These are phyloP conservation scores for Melitaea athalia DNA, from an alignment of 2,888 invertebrate species.

Conservation along the genomic window DNA sequence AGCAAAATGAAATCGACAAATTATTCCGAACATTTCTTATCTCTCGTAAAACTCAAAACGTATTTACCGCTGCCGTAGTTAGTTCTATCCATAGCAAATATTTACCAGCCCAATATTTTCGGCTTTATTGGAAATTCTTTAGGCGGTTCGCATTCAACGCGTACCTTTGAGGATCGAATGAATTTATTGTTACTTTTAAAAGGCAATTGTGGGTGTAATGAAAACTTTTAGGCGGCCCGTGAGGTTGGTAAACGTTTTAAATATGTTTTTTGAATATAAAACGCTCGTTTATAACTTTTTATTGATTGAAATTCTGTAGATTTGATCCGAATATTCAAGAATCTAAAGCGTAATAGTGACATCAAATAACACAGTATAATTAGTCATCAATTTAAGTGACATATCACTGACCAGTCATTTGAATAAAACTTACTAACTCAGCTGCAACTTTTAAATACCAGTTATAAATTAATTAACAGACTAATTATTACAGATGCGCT, in stretches of 20 bases:
- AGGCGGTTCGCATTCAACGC: conserved; percentile 43
- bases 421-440: too few relatives aligned
- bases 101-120: conserved; percentile 41
- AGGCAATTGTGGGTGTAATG: conserved; percentile 42
- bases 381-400: too few relatives aligned
- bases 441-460: too few relatives aligned
- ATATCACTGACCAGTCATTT: too few relatives aligned
- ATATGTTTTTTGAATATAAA: conserved; percentile 18
- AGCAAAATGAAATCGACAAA: conserved; percentile 10
- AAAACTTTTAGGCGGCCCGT: conserved; percentile 37
- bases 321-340: not conserved
- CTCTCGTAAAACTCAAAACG: conserved; percentile 11
- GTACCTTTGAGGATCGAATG: conserved; percentile 59
- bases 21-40: conserved; percentile 38
- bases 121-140: conserved; percentile 64
- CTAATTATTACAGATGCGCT: too few relatives aligned
- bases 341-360: too few relatives aligned
- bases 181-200: conserved; percentile 52
- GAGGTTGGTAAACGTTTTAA: conserved; percentile 20
- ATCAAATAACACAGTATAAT: too few relatives aligned
- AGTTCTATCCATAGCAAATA: conserved; percentile 36
- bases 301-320: not conserved
- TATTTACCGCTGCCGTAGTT: conserved; percentile 5
- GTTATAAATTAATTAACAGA: too few relatives aligned
- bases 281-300: conserved; percentile 11